Evolutionary conservation across 1,140 invertebrate species (phyloP).

Genomic region (Brachionus koreanus): DNA sequence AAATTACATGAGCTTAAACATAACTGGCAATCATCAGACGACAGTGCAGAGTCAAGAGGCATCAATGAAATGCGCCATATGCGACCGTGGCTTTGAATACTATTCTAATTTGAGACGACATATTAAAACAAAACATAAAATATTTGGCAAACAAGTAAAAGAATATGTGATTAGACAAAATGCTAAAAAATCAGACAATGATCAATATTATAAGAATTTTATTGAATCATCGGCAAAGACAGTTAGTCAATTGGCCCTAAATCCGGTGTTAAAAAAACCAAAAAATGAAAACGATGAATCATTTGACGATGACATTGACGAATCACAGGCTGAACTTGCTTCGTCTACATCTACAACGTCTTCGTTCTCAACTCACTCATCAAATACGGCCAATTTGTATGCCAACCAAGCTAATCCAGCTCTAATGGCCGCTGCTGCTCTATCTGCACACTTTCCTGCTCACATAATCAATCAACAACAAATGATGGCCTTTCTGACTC

Average conservation of each 20-base stretch:
- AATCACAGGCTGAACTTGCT: constrained; percentile 4
- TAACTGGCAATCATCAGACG: background rate
- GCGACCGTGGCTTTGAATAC: constrained; percentile 43
- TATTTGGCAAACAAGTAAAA: constrained; percentile 43
- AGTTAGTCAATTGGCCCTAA: background rate
- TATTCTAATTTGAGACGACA: constrained; percentile 40
- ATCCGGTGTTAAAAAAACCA: constrained; percentile 29
- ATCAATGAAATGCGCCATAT: constrained; percentile 42
- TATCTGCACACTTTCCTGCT: background rate
- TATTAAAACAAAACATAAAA: constrained; percentile 43
- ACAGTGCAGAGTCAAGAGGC: background rate
- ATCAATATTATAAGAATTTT: background rate
- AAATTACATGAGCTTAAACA: background rate
- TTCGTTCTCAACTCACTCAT: background rate
- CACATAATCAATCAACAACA: constrained; percentile 21
- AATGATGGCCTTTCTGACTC: constrained; percentile 30
- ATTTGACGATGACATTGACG: constrained; percentile 16
- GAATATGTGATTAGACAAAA: constrained; percentile 44
- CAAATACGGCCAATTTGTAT: background rate
- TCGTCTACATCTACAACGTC: constrained; percentile 30
- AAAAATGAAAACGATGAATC: constrained; percentile 21
- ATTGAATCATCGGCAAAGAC: background rate
- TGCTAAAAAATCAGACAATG: background rate
- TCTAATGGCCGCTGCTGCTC: constrained; percentile 22
- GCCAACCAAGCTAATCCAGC: background rate